phyloP scores from a whole-genome alignment of 2,888 invertebrate genomes.

The Andrena fulva region DNA sequence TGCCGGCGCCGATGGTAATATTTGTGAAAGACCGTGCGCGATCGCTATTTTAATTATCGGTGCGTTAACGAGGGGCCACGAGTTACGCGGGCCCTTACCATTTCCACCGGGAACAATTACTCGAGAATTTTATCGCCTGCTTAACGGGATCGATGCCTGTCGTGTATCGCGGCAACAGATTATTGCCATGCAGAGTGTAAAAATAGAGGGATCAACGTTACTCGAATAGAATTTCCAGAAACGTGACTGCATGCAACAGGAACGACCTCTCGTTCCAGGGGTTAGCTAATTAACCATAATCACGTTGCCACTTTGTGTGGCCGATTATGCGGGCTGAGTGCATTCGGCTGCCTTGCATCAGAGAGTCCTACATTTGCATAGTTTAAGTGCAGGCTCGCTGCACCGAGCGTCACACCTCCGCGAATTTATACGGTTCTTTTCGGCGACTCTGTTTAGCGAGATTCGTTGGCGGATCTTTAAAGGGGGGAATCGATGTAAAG shows the following conservation, averaged over 20 bases:
- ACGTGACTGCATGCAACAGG: conserved; percentile 41
- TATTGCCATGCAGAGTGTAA: not conserved
- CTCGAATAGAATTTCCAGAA: conserved; percentile 31
- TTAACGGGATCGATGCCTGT: not conserved
- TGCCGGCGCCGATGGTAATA: conserved; percentile 8
- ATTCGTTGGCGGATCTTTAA: not conserved
- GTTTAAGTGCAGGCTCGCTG: conserved; percentile 50
- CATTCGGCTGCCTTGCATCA: conserved; percentile 47
- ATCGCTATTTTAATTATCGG: conserved; percentile 50
- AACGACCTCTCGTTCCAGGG: conserved; percentile 41
- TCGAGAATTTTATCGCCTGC: conserved; percentile 3
- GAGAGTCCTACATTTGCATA: conserved; percentile 56
- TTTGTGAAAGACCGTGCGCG: not conserved
- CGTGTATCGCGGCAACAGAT: not conserved
- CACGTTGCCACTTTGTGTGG: conserved; percentile 52
- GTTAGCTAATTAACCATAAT: conserved; percentile 65
- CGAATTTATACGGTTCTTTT: not conserved
- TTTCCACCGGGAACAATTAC: conserved; percentile 6
- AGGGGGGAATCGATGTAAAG: not conserved
- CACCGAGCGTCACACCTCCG: not conserved
- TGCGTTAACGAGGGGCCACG: not conserved
- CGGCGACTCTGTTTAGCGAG: no score
- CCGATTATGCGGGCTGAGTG: conserved; percentile 59
- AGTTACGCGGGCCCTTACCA: not conserved
- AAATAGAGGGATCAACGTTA: not conserved